These are phyloP conservation scores for Entomyzon cyanotis DNA, from an alignment of 2,113 vertebrate genomes.

Conservation along the genomic window DNA sequence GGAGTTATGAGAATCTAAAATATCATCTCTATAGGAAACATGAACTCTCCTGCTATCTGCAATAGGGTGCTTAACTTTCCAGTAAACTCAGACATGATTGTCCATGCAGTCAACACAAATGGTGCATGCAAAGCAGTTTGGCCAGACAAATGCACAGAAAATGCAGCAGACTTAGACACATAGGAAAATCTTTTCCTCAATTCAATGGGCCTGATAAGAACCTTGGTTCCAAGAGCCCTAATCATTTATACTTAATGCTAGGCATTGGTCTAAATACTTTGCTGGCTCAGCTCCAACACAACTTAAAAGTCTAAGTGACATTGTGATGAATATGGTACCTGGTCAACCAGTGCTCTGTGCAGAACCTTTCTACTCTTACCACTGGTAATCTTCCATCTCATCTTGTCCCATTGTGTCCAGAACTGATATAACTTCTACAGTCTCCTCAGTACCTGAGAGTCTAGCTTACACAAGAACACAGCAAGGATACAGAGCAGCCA, in stretches of 20 bases:
- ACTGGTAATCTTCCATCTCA: not conserved
- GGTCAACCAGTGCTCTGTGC: not conserved
- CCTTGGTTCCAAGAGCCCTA: not conserved
- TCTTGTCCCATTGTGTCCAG: not conserved
- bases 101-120: conserved; percentile 40
- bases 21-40: not conserved
- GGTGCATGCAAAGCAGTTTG: conserved; percentile 56
- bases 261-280: not conserved
- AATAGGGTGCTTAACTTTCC: not conserved
- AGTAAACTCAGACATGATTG: not conserved
- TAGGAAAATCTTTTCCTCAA: not conserved
- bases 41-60: not conserved
- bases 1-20: not conserved
- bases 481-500: not conserved
- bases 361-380: not conserved
- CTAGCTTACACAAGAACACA: not conserved
- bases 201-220: not conserved
- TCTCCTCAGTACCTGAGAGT: not conserved
- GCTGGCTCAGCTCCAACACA: not conserved
- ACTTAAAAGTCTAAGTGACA: not conserved
- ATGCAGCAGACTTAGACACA: not conserved
- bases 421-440: not conserved
- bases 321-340: not conserved
- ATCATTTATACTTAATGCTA: not conserved
- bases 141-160: conserved; percentile 32